phyloP scores from a whole-genome alignment of 2,113 vertebrate genomes.

The Donacobius atricapilla region DNA sequence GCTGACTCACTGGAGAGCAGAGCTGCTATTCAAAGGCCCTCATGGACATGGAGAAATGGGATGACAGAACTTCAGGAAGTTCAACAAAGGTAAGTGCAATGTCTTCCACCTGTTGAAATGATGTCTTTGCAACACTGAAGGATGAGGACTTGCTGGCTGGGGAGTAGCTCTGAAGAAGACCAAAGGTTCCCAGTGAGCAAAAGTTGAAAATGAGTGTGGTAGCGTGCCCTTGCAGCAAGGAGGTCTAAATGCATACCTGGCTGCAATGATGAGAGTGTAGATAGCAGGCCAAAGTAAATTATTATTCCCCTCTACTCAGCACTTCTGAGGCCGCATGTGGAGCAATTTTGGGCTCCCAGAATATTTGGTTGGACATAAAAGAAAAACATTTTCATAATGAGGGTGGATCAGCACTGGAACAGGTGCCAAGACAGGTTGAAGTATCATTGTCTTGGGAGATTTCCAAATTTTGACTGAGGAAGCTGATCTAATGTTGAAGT shows the following conservation, averaged over 20 bases:
- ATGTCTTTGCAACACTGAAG: neutral
- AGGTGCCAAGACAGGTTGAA: constrained; percentile 25
- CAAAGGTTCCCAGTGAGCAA: neutral
- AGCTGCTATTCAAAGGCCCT: neutral
- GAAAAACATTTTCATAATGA: constrained; percentile 38
- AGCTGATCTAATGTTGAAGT: neutral
- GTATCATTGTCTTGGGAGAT: neutral
- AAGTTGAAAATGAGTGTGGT: neutral
- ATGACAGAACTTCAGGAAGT: neutral
- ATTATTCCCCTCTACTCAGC: constrained; percentile 24
- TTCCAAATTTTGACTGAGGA: constrained; percentile 3
- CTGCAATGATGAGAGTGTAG: neutral
- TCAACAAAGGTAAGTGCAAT: neutral
- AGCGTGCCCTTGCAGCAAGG: neutral
- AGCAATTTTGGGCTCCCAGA: neutral
- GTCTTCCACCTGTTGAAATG: neutral
- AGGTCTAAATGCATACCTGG: neutral
- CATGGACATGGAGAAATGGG: neutral
- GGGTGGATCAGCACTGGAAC: neutral
- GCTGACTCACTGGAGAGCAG: neutral
- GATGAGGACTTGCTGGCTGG: neutral
- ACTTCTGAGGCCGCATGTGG: neutral
- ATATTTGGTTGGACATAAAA: constrained; percentile 20
- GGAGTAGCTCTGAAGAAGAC: neutral
- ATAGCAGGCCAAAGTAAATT: constrained; percentile 25